Conservation (phyloP, 1,140 invertebrate species). For the Drosophila mauritiana region DNA sequence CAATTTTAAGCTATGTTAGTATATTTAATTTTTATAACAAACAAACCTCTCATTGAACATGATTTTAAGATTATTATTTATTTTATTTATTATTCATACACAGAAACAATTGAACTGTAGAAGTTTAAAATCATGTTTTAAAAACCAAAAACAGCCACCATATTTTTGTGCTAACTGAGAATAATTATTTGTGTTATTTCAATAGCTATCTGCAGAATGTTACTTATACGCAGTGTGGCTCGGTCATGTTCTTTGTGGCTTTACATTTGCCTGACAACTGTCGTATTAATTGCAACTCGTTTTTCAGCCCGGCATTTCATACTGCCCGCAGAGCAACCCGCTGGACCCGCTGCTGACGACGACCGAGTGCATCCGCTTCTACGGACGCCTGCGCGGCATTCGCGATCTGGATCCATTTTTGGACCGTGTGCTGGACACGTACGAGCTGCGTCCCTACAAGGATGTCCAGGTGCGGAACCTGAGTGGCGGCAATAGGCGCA, state of each 20-base stretch:
- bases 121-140: too few species aligned
- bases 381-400: constrained; percentile 86
- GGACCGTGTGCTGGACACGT: constrained; percentile 86
- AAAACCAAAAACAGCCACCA: too few species aligned
- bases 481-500: constrained; percentile 94
- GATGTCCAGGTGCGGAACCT: constrained; percentile 86
- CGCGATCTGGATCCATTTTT: constrained; percentile 47
- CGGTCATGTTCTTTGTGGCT: too few species aligned
- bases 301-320: constrained; percentile 85
- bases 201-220: too few species aligned
- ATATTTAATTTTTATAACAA: too few species aligned
- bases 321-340: constrained; percentile 94
- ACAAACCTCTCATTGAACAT: too few species aligned
- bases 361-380: constrained; percentile 85
- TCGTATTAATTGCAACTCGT: background rate
- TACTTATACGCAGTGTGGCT: background rate
- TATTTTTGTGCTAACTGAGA: too few species aligned
- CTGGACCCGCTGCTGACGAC: constrained; percentile 90
- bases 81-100: too few species aligned
- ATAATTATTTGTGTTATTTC: too few species aligned
- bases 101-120: too few species aligned
- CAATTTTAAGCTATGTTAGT: background rate
- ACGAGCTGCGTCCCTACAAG: constrained; percentile 87
- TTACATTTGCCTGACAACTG: too few species aligned
- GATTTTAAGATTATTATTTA: too few species aligned